Conservation (phyloP, 2,113 vertebrate species). For the Macquaria ambigua region DNA sequence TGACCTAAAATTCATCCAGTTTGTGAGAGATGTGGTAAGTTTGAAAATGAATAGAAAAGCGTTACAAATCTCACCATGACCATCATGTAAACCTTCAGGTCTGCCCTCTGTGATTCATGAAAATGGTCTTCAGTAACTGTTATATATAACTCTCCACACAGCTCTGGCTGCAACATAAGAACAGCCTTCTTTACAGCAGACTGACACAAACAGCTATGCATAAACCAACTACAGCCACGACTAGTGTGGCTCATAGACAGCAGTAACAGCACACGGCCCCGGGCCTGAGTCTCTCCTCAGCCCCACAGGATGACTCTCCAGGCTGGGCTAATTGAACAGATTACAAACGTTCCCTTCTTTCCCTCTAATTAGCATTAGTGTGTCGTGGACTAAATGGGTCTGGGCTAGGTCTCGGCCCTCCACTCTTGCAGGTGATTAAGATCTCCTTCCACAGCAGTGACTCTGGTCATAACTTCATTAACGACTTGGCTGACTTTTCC, state of each 20-base stretch:
- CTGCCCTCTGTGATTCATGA: conserved; percentile 27
- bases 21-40: not conserved
- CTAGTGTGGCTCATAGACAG: not conserved
- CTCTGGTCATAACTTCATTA: conserved; percentile 76
- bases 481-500: conserved; percentile 71
- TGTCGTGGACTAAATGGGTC: conserved; percentile 65
- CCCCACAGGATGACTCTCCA: conserved; percentile 62
- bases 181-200: not conserved
- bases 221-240: not conserved
- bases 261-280: conserved; percentile 5
- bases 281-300: conserved; percentile 20
- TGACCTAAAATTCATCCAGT: conserved; percentile 26
- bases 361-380: conserved; percentile 70
- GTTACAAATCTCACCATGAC: conserved; percentile 15
- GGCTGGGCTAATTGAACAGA: conserved; percentile 72
- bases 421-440: conserved; percentile 62
- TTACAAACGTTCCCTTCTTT: conserved; percentile 68
- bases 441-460: conserved; percentile 61
- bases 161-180: not conserved
- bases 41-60: not conserved
- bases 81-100: conserved; percentile 5
- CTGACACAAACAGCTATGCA: not conserved
- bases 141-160: not conserved
- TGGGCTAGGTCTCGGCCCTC: conserved; percentile 57
- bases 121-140: conserved; percentile 32